phyloP scores from a whole-genome alignment of 2,797 vertebrate genomes.

The Etheostoma nigrum region DNA sequence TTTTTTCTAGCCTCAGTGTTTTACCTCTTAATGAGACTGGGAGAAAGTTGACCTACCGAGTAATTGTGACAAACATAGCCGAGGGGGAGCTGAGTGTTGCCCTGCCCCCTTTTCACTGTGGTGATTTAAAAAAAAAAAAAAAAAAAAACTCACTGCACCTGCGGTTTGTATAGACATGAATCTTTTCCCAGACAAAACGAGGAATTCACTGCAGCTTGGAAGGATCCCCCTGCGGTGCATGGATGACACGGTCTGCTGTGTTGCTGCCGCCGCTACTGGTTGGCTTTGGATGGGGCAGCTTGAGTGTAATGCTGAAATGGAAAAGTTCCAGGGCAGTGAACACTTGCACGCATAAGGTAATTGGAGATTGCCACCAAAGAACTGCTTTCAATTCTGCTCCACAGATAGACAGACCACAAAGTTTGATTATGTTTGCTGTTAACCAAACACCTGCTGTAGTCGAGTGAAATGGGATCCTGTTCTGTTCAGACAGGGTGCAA shows the following conservation, averaged over 20 bases:
- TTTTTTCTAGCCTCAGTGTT: constrained; percentile 50
- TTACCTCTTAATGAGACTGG: constrained; percentile 72
- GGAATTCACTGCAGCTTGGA: constrained; percentile 72
- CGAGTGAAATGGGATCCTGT: constrained; percentile 54
- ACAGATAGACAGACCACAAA: constrained; percentile 59
- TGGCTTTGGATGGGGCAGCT: constrained; percentile 64
- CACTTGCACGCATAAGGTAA: constrained; percentile 78
- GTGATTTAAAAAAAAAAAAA: constrained; percentile 6
- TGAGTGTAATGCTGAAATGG: constrained; percentile 80
- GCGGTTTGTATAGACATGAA: constrained; percentile 74
- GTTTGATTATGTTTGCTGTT: constrained; percentile 79
- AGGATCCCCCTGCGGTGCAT: constrained; percentile 60
- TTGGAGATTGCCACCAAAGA: constrained; percentile 79
- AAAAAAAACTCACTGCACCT: constrained; percentile 67
- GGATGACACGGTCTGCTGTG: constrained; percentile 78
- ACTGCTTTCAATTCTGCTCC: constrained; percentile 74
- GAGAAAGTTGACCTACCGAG: constrained; percentile 71
- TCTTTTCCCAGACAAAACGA: constrained; percentile 73
- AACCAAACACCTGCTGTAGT: constrained; percentile 49
- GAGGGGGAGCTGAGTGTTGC: constrained; percentile 35
- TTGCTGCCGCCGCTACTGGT: constrained; percentile 45
- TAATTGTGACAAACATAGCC: constrained; percentile 65
- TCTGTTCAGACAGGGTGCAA: constrained; percentile 28
- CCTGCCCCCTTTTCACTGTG: constrained; percentile 45
- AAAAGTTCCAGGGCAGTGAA: constrained; percentile 81